Conservation (phyloP, 2,113 vertebrate species). For the Grammomys surdaster region DNA sequence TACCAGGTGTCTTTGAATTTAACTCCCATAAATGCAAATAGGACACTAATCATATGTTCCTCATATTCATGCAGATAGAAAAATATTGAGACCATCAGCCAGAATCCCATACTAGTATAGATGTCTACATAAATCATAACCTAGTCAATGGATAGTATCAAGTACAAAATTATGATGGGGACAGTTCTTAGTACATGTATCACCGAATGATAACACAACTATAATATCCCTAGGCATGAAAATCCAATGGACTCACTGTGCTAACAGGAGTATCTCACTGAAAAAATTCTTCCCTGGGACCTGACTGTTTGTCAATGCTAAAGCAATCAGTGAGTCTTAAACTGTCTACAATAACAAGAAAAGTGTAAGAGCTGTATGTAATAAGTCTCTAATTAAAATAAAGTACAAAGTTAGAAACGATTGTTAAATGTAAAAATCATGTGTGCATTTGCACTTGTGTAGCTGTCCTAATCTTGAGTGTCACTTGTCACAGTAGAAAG, state of each 20-base stretch:
- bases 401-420: not conserved
- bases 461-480: not conserved
- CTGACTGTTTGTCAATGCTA: not conserved
- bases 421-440: not conserved
- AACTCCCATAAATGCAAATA: conserved; percentile 3
- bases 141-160: not conserved
- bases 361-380: not conserved
- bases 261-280: not conserved
- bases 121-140: not conserved
- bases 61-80: not conserved
- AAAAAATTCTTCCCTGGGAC: not conserved
- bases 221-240: rapidly evolving
- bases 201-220: not conserved
- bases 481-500: not conserved
- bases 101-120: not conserved
- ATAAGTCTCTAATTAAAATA: not conserved
- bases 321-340: not conserved
- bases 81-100: not conserved
- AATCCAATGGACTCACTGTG: not conserved
- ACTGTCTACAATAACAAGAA: not conserved
- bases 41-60: not conserved
- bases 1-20: not conserved
- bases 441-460: not conserved
- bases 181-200: not conserved
- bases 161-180: not conserved